Percentiles rank a stretch among this genome's conserved stretches.
Conservation (phyloP, 2,797 vertebrate genomes). For the Eremophila alpestris region DNA sequence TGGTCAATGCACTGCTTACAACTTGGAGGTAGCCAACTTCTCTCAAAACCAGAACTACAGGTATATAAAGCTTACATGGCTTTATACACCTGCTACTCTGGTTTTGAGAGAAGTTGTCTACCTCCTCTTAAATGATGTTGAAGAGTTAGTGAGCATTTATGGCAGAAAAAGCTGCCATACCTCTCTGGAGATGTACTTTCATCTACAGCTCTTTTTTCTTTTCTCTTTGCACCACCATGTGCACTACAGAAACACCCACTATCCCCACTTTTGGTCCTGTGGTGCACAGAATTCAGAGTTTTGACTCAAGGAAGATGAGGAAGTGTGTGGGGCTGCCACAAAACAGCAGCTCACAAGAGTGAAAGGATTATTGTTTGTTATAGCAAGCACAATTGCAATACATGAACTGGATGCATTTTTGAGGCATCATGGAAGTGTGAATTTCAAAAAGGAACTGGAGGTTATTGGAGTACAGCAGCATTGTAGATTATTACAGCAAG, state of each 20-base stretch:
- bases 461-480: not conserved
- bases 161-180: not conserved
- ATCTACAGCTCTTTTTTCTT: not conserved
- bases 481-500: not conserved
- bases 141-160: not conserved
- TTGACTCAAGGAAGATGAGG: not conserved
- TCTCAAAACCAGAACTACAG: too few relatives aligned
- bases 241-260: not conserved
- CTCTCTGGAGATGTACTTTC: not conserved
- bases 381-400: not conserved
- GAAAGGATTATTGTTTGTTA: not conserved
- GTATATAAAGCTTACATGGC: not conserved
- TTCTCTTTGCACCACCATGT: not conserved
- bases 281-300: not conserved
- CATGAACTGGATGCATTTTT: not conserved
- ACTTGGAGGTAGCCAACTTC: too few relatives aligned
- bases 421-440: not conserved
- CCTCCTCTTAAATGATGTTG: not conserved
- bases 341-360: not conserved
- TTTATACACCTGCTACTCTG: not conserved
- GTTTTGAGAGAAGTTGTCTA: not conserved
- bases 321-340: not conserved
- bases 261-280: not conserved
- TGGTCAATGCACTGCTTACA: not conserved
- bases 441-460: not conserved